Conservation (phyloP, 92 coral and sea anemone genomes). For the Palythoa grandiflora region DNA sequence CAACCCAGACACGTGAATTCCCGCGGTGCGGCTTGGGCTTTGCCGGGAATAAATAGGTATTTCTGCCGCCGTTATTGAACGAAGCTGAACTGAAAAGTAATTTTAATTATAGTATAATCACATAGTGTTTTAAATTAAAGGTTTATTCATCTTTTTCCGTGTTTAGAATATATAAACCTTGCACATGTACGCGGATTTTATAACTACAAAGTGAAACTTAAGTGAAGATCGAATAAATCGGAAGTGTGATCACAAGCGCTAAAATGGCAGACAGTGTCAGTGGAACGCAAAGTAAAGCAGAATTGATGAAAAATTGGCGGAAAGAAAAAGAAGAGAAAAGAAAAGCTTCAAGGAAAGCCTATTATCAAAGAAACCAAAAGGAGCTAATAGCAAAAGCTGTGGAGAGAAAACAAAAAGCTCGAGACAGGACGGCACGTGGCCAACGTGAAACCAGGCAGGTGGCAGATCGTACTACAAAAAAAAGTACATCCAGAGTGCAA, state of each 20-base stretch:
- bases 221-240: background rate
- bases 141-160: too few relatives aligned
- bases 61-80: constrained; percentile 14
- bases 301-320: constrained; percentile 35
- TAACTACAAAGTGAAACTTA: background rate
- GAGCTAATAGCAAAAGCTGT: constrained; percentile 46
- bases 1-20: background rate
- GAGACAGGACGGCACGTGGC: constrained; percentile 21
- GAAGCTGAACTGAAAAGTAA: constrained; percentile 15
- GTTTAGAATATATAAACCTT: too few relatives aligned
- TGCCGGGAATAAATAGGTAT: background rate
- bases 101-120: constrained; percentile 13
- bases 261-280: background rate
- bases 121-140: too few relatives aligned
- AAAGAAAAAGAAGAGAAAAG: constrained; percentile 34
- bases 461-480: constrained; percentile 31
- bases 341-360: constrained; percentile 51
- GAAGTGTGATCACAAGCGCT: background rate
- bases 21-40: background rate
- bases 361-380: constrained; percentile 39
- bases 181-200: too few relatives aligned
- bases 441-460: constrained; percentile 11
- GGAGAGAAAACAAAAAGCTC: constrained; percentile 48
- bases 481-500: constrained; percentile 46
- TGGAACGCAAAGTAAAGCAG: constrained; percentile 18